Percentiles rank a stretch among this genome's conserved stretches.
Evolutionary conservation across 2,113 vertebrate species (phyloP).

Genomic region (Zapornia atra): DNA sequence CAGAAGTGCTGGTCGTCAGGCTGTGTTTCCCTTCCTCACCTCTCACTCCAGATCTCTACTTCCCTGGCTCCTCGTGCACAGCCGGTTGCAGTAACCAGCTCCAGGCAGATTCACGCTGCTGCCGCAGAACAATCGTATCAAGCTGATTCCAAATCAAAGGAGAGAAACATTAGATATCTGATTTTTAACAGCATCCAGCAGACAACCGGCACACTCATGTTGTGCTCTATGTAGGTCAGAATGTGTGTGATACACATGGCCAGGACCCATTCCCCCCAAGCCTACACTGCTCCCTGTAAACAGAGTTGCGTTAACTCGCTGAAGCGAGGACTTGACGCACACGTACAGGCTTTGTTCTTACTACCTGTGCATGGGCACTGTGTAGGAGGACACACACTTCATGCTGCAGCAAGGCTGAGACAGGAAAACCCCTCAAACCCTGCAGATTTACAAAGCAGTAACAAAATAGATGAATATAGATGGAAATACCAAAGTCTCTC

Average conservation of each 20-base stretch:
- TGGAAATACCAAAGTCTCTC: no score
- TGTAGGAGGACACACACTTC: neutral
- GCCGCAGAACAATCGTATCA: neutral
- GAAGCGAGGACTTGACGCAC: neutral
- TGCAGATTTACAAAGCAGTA: neutral
- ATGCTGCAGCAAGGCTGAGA: neutral
- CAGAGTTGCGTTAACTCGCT: rapidly evolving
- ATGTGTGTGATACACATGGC: rapidly evolving
- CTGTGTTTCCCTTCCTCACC: neutral
- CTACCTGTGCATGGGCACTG: rapidly evolving
- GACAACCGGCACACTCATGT: neutral
- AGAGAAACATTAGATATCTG: neutral
- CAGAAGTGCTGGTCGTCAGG: neutral
- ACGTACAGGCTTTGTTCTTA: neutral
- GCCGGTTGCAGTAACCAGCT: neutral
- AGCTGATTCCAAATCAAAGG: neutral
- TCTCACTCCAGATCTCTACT: neutral
- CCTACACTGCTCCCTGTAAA: no score
- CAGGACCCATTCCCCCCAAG: neutral
- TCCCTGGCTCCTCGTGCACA: neutral
- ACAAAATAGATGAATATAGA: neutral
- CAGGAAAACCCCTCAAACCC: neutral
- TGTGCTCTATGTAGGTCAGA: neutral
- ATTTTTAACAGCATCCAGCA: neutral
- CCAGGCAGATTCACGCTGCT: neutral